These are phyloP conservation scores for Myrmecophaga tridactyla DNA, from an alignment of 2,113 vertebrate species.

Conservation along the genomic window DNA sequence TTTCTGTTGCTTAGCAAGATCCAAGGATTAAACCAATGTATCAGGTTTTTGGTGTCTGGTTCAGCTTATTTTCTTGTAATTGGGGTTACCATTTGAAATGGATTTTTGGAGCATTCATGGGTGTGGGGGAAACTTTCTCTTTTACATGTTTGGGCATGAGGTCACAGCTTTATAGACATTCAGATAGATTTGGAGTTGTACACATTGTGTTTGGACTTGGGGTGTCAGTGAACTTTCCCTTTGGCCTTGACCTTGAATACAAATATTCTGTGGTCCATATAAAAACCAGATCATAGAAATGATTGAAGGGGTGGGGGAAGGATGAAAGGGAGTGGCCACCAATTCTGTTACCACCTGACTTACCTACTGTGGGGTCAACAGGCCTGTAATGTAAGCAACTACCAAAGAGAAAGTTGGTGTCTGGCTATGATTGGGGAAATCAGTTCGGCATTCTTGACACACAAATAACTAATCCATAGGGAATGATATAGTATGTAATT, in stretches of 20 bases:
- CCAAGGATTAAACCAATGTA: not conserved
- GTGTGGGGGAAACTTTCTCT: not conserved
- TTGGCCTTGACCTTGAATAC: not conserved
- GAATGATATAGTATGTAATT: not conserved
- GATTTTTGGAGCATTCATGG: not conserved
- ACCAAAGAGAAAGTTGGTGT: not conserved
- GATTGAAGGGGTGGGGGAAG: not conserved
- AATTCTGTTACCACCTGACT: not conserved
- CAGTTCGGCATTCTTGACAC: not conserved
- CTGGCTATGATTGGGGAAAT: not conserved
- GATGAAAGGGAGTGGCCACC: not conserved
- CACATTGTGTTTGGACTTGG: not conserved
- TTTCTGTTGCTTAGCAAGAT: not conserved
- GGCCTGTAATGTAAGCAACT: not conserved
- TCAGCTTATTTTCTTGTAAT: not conserved
- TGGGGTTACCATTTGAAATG: not conserved
- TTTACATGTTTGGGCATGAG: not conserved
- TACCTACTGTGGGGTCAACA: not conserved
- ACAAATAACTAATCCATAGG: not conserved
- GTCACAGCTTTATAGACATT: not conserved
- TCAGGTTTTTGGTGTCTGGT: not conserved
- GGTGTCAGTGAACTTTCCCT: not conserved
- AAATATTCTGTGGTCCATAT: not conserved
- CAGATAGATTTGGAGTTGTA: not conserved
- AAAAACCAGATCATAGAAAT: not conserved